Evolutionary conservation across 2,888 invertebrate species (phyloP), one percentile per base, ranked within the genome.

Genomic region (Bhutanitis thaidina): DNA sequence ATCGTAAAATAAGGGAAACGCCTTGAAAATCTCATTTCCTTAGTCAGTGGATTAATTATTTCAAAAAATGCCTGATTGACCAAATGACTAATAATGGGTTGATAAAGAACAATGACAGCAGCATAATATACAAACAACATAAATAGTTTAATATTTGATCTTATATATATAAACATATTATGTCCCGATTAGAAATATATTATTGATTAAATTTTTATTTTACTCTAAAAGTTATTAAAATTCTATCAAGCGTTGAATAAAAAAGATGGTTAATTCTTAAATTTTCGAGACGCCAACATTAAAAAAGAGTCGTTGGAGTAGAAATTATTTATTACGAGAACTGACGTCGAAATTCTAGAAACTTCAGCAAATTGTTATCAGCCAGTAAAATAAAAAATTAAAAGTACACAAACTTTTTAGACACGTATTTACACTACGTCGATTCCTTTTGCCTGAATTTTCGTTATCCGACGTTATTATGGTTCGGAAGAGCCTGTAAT

Each of bases 381-480:
- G 45, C 41, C 29, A 9, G 46, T n/a, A 8, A 41, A 35, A 16
- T 46, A 14, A 40, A 48, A 48, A 48, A 48, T 34, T 12, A 40
- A 27, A 27, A 27, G 8, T 29, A 49, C 29, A 37, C 43, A 27
- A 34, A 49, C 25, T 50, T 45, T 41, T 51, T 45, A 30, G 41
- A 14, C 30, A 36, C 41, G 29, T 40, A 41, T 49, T 41, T 41
- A 48, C 29, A 29, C 51, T 29, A 51, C 36, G 51, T n/a, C 41
- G 36, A 46, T 46, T 51, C 51, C 32, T 43, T 49, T 32, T 25
- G 32, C 30, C 29, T 25, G 40, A 45, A 37, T 68, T 66, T 75
- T 78, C 70, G 69, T 77, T 75, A 76, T 65, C 59, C 61, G 54
- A 58, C 63, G 67, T 69, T 76, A 74, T 74, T 70, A 71, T 62